A percentile compares a stretch with the other conserved stretches of the same genome.
Conservation (phyloP, 2,797 vertebrate species). For the Bucorvus abyssinicus region DNA sequence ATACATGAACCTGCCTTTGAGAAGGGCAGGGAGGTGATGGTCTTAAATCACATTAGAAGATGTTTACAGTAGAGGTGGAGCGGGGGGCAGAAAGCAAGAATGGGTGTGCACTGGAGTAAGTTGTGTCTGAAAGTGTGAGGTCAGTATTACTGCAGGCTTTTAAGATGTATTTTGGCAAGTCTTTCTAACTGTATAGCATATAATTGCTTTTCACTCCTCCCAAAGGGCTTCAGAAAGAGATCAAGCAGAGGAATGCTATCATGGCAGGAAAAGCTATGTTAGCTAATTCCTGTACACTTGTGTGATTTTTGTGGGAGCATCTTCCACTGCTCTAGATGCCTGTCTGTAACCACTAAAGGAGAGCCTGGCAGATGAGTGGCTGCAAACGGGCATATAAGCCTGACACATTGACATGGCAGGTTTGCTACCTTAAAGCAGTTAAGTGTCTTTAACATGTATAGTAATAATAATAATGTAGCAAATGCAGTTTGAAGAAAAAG, state of each 20-base stretch:
- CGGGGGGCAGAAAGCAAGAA: neutral
- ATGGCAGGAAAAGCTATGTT: neutral
- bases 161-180: neutral
- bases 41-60: neutral
- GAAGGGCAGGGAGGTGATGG: neutral
- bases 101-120: neutral
- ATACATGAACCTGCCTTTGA: neutral
- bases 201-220: neutral
- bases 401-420: neutral
- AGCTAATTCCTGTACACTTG: neutral
- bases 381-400: neutral
- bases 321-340: neutral
- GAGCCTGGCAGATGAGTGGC: rapidly evolving
- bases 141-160: neutral
- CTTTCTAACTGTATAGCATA: neutral
- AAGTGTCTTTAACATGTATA: neutral
- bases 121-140: neutral
- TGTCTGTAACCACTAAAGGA: neutral
- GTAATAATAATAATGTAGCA: neutral
- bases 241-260: neutral
- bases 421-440: neutral
- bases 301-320: neutral
- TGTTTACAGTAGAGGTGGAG: neutral
- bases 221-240: neutral
- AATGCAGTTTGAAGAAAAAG: neutral